Percentiles rank a stretch among this genome's conserved stretches.
Conservation (phyloP, 2,888 invertebrate genomes). For the Melieria picta region DNA sequence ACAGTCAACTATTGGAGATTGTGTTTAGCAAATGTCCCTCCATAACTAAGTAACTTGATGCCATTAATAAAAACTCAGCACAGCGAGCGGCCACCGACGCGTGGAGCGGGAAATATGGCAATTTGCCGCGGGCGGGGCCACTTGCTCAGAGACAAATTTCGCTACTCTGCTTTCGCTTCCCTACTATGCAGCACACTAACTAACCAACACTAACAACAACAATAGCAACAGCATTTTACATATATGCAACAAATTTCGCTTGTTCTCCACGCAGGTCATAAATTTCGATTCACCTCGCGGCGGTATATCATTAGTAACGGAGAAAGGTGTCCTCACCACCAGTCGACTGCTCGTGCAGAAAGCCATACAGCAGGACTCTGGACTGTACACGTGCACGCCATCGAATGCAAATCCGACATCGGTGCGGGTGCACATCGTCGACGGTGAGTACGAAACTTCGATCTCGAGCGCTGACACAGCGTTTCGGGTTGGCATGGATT, state of each 20-base stretch:
- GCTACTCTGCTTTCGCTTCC: no score
- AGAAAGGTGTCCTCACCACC: constrained; percentile 84
- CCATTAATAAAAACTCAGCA: no score
- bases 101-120: no score
- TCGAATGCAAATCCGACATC: constrained; percentile 83
- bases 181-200: no score
- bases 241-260: background rate
- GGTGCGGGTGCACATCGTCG: constrained; percentile 85
- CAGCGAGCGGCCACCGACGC: no score
- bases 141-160: no score
- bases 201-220: background rate
- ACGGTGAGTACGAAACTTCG: constrained; percentile 72
- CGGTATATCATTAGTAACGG: constrained; percentile 87
- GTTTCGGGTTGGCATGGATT: no score
- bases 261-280: constrained; percentile 72
- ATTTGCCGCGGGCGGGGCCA: no score
- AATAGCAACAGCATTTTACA: background rate
- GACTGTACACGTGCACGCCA: constrained; percentile 84
- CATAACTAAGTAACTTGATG: no score
- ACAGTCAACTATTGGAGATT: no score
- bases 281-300: constrained; percentile 91
- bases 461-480: no score
- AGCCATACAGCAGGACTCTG: constrained; percentile 82
- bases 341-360: constrained; percentile 85
- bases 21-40: no score